A percentile compares a stretch with the other conserved stretches of the same genome.
These are phyloP conservation scores for Aspidapion aeneum DNA, from an alignment of 2,888 invertebrate genomes.

Conservation along the genomic window DNA sequence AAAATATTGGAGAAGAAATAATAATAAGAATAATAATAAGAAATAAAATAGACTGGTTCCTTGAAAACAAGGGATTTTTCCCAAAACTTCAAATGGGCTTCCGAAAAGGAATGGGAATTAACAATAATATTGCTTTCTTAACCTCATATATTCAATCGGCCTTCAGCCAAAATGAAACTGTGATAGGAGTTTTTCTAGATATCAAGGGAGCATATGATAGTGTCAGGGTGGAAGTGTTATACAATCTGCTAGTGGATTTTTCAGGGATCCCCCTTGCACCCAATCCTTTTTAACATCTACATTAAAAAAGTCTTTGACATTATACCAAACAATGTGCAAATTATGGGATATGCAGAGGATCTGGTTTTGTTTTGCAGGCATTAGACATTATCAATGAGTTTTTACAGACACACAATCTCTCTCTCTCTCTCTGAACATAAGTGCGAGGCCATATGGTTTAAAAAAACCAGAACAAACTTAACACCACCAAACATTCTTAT, in stretches of 20 bases:
- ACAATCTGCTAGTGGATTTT: no score
- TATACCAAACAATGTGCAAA: conserved; percentile 1
- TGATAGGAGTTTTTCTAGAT: not conserved
- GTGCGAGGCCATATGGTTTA: conserved; percentile 12
- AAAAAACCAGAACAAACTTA: conserved; percentile 6
- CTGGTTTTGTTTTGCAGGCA: conserved; percentile 12
- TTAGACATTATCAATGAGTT: not conserved
- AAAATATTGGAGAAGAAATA: not conserved
- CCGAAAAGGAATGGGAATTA: not conserved
- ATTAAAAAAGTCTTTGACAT: conserved; percentile 1
- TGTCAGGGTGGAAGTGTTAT: not conserved
- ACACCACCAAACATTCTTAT: not conserved
- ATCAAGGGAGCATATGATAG: not conserved
- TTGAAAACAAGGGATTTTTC: no score
- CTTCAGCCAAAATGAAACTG: not conserved
- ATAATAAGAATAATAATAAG: not conserved
- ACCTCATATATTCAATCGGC: not conserved
- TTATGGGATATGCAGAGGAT: conserved; percentile 17
- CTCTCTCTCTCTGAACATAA: conserved; percentile 9
- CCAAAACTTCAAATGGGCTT: no score
- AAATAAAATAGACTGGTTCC: not conserved
- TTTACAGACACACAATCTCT: conserved; percentile 8
- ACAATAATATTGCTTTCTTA: not conserved
- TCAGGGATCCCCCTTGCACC: conserved; percentile 13
- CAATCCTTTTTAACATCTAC: conserved; percentile 14